Evolutionary conservation across 2,888 invertebrate species (phyloP).

Genomic region (Adela reaumurella): DNA sequence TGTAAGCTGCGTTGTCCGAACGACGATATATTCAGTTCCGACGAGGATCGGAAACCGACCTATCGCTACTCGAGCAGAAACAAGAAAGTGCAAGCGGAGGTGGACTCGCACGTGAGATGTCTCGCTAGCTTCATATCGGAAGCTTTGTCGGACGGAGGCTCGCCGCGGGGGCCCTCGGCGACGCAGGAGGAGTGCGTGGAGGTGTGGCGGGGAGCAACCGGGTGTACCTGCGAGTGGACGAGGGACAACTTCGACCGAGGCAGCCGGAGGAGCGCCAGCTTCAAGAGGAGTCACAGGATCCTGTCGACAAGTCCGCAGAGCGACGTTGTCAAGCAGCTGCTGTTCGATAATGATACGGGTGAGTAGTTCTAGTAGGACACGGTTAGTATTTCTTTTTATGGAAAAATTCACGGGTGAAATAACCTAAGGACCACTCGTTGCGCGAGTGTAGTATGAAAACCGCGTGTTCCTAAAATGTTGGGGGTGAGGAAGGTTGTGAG

Average conservation of each 20-base stretch:
- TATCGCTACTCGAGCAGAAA: constrained; percentile 31
- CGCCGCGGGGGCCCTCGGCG: constrained; percentile 40
- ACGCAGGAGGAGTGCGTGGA: constrained; percentile 56
- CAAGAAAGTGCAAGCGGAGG: constrained; percentile 24
- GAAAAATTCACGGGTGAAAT: too few species aligned
- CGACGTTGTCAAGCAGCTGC: constrained; percentile 34
- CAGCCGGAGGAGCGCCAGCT: constrained; percentile 47
- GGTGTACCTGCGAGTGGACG: constrained; percentile 65
- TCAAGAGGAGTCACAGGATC: constrained; percentile 50
- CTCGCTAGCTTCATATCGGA: constrained; percentile 41
- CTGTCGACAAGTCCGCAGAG: constrained; percentile 42
- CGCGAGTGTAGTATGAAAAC: too few species aligned
- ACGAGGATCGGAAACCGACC: constrained; percentile 43
- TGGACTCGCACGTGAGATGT: constrained; percentile 38
- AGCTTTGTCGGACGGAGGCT: constrained; percentile 31
- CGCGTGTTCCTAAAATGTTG: too few species aligned
- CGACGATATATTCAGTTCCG: constrained; percentile 56
- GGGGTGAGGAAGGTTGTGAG: too few species aligned
- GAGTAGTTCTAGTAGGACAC: too few species aligned
- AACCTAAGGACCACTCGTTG: too few species aligned
- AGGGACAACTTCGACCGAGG: constrained; percentile 46
- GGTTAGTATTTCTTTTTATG: too few species aligned
- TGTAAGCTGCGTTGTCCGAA: constrained; percentile 38
- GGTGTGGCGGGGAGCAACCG: constrained; percentile 54
- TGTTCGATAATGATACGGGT: constrained; percentile 43